Base-by-base conservation (phyloP, 2,113 vertebrate species). In the Gila orcuttii region DNA sequence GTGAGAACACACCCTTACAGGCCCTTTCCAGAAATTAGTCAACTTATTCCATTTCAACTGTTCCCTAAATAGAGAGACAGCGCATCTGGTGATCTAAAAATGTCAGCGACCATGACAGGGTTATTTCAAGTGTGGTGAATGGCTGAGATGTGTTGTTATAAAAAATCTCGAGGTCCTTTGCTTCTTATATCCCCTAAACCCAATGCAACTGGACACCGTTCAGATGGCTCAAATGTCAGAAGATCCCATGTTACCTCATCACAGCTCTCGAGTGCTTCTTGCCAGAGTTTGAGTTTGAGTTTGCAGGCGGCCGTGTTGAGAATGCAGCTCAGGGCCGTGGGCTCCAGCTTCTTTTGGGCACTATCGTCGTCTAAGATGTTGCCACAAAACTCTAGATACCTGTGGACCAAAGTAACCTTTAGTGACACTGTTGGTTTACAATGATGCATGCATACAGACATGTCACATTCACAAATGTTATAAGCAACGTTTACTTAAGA, bases 221-320 rank as follows among this genome's bases (percentile, higher is more conserved):
- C 57, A 66, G 59, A 50, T 3, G 31, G 1, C 5, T 6, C 52
- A 71, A 57, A 28, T 31, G 19, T 78, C 36, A 55, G 12, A 57
- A 31, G 59, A 15, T 76, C 11, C n/a, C 5, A 31, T 13, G 82
- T 92, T 93, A 98, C 98, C 97, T 98, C 94, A 66, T 95, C 91
- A 90, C 98, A 99, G 91, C 94, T 96, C 66, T 98, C 96, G 50
- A 97, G 64, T 1, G 97, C 96, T 1, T 96, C 97, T 90, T 98
- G 96, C 97, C 97, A 99, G 79, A 96, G 93, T 3, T 90, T 94
- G 89, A 97, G 90, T 91, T 99, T 99, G 89, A 99, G 94, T 86
- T 96, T 96, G 89, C 97, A 99, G 15, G 98, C 97, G 0, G 96
- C 96, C 0, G 96, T 97, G 93, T 99, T 99, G 89, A 99, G 93